phyloP scores from a whole-genome alignment of 2,797 vertebrate genomes.

The Chromis chromis region DNA sequence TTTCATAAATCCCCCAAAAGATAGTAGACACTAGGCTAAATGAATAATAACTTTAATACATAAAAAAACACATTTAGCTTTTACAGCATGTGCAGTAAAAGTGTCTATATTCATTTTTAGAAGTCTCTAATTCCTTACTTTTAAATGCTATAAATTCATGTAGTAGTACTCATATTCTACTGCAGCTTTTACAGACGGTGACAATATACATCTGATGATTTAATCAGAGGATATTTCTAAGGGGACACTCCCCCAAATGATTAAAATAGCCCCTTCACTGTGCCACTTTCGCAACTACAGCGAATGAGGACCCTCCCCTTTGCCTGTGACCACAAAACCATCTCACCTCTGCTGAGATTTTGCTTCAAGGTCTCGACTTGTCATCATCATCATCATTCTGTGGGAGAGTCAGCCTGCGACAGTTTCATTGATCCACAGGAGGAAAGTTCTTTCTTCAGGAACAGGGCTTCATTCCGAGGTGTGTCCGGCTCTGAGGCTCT shows the following conservation, averaged over 20 bases:
- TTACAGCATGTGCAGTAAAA: neutral
- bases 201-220: constrained; percentile 8
- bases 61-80: constrained; percentile 15
- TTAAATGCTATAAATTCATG: neutral
- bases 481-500: constrained; percentile 34
- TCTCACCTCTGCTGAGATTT: constrained; percentile 72
- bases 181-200: constrained; percentile 7
- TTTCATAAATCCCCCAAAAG: constrained; percentile 27
- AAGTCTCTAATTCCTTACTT: neutral
- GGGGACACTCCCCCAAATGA: constrained; percentile 56
- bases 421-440: constrained; percentile 24
- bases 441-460: constrained; percentile 28
- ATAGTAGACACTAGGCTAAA: neutral
- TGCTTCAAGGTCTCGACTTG: constrained; percentile 50
- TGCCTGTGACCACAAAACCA: constrained; percentile 60
- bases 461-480: constrained; percentile 25
- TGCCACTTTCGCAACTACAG: constrained; percentile 48
- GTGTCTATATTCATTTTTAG: neutral
- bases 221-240: constrained; percentile 21
- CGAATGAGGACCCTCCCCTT: constrained; percentile 72
- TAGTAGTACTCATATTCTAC: neutral
- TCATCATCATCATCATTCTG: constrained; percentile 18
- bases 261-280: constrained; percentile 41
- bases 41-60: constrained; percentile 1
- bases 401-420: constrained; percentile 6